phyloP scores from a whole-genome alignment of 2,113 vertebrate genomes.

The Charina bottae region DNA sequence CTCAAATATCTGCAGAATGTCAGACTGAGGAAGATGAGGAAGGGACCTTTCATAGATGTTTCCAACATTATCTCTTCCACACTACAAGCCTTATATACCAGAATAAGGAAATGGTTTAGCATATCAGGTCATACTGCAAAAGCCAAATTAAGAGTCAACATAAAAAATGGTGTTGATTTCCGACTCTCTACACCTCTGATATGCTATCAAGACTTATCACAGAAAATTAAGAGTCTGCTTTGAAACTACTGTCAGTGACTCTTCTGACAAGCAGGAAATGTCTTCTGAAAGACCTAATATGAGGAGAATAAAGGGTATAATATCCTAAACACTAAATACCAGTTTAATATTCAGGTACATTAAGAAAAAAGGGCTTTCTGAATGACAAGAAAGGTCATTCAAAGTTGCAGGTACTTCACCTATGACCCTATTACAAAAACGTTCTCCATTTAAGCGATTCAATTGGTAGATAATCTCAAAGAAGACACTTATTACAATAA shows the following conservation, averaged over 20 bases:
- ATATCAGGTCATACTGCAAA: neutral
- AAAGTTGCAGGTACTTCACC: neutral
- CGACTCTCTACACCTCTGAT: neutral
- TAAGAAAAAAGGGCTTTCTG: neutral
- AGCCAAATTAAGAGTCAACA: neutral
- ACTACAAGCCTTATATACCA: neutral
- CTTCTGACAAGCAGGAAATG: neutral
- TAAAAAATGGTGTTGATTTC: neutral
- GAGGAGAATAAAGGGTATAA: neutral
- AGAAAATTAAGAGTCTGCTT: neutral
- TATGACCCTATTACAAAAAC: neutral
- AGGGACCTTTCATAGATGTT: neutral
- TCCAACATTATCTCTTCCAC: neutral
- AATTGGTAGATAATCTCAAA: neutral
- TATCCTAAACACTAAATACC: neutral
- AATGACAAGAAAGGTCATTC: constrained; percentile 1
- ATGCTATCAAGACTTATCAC: neutral
- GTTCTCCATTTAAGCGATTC: neutral
- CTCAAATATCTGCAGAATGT: neutral
- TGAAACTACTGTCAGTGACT: neutral
- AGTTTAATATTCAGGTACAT: neutral
- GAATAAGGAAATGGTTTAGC: neutral
- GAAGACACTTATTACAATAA: neutral
- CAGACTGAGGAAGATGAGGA: neutral
- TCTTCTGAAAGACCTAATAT: neutral